Evolutionary conservation across 2,888 invertebrate species (phyloP).

Genomic region (Idaea straminata): DNA sequence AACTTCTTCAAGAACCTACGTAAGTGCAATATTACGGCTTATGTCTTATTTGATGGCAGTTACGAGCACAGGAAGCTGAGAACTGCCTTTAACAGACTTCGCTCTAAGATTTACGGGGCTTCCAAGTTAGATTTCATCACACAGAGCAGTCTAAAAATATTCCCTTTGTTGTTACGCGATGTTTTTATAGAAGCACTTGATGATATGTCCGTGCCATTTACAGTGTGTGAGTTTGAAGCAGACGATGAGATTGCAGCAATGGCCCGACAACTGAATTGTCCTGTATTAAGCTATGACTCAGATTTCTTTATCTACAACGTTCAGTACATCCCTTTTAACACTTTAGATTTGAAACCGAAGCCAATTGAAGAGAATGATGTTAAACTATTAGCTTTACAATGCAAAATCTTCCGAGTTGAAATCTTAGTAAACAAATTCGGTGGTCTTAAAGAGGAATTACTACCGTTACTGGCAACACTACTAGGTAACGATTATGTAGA

Average conservation of each 20-base stretch:
- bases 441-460: conserved; percentile 82
- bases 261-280: conserved; percentile 88
- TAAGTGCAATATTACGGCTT: conserved; percentile 85
- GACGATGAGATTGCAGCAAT: conserved; percentile 93
- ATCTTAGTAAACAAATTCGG: conserved; percentile 84
- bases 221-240: conserved; percentile 92
- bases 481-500: conserved; percentile 95
- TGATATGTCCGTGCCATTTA: conserved; percentile 83
- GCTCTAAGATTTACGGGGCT: conserved; percentile 81
- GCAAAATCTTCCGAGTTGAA: conserved; percentile 86
- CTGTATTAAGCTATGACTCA: conserved; percentile 95
- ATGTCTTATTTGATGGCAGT: conserved; percentile 91
- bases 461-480: conserved; percentile 90
- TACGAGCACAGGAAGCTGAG: conserved; percentile 85
- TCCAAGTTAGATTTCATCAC: conserved; percentile 78
- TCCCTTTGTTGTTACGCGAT: conserved; percentile 87
- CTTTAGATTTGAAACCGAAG: conserved; percentile 77
- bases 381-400: conserved; percentile 75
- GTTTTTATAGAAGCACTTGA: conserved; percentile 86
- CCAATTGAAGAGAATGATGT: conserved; percentile 43
- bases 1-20: conserved; percentile 85
- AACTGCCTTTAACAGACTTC: conserved; percentile 81
- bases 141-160: conserved; percentile 79
- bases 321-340: conserved; percentile 88
- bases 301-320: conserved; percentile 96